A percentile compares a stretch with the other conserved stretches of the same genome.
These are phyloP conservation scores for Dasypus novemcinctus DNA, from an alignment of 2,113 vertebrate genomes.

Conservation along the genomic window DNA sequence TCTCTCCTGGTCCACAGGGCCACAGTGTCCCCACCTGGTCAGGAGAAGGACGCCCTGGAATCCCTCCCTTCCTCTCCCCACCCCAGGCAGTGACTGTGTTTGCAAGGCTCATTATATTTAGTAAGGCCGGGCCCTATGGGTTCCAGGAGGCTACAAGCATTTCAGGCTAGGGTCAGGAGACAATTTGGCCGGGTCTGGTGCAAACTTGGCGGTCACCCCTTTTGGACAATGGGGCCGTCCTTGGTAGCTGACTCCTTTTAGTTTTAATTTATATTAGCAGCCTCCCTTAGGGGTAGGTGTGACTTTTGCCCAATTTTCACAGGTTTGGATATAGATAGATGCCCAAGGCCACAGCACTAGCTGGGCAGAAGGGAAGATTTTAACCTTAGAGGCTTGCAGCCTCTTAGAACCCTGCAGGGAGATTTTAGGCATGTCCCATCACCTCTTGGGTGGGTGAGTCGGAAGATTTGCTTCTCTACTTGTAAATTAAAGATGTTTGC, in stretches of 20 bases:
- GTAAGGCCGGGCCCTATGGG: fast-evolving
- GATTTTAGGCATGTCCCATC: neutral
- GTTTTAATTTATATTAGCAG: neutral
- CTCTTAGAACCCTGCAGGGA: neutral
- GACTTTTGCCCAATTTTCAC: neutral
- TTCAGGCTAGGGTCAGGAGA: neutral
- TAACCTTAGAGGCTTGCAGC: neutral
- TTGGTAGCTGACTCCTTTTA: neutral
- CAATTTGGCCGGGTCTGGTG: too few relatives aligned
- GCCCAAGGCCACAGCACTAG: neutral
- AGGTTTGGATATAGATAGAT: neutral
- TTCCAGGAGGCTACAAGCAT: neutral
- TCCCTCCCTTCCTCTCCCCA: neutral
- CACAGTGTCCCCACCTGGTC: neutral
- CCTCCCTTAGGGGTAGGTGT: neutral
- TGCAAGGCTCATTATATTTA: neutral
- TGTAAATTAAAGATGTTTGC: neutral
- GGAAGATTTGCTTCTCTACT: neutral
- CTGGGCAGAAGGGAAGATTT: neutral
- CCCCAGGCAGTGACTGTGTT: neutral
- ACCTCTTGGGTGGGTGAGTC: neutral
- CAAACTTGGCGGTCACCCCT: neutral
- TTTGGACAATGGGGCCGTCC: too few relatives aligned
- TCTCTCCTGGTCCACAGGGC: neutral
- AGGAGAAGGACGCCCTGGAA: too few relatives aligned